These are phyloP conservation scores for Arvicanthis niloticus DNA, from an alignment of 2,113 vertebrate genomes.

Conservation along the genomic window DNA sequence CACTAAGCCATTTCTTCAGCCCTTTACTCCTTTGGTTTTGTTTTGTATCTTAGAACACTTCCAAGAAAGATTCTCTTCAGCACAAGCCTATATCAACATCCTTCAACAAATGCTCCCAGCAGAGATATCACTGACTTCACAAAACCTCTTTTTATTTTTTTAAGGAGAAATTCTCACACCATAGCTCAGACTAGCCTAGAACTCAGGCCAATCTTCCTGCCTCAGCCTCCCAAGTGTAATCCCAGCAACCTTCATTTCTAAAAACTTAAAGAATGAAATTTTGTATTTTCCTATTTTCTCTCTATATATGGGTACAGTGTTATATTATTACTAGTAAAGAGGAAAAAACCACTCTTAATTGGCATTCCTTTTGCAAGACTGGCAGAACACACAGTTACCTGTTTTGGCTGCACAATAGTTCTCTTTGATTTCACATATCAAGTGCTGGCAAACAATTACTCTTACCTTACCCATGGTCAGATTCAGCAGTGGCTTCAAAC, in stretches of 20 bases:
- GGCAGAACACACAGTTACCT: not conserved
- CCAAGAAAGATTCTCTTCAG: not conserved
- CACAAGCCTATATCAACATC: not conserved
- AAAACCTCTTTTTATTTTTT: not conserved
- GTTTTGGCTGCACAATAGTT: not conserved
- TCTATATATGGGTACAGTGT: not conserved
- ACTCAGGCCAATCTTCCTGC: not conserved
- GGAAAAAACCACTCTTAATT: not conserved
- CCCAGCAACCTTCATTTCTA: not conserved
- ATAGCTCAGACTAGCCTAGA: not conserved
- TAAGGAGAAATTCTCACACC: not conserved
- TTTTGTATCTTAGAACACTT: not conserved
- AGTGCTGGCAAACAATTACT: not conserved
- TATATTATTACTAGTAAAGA: not conserved
- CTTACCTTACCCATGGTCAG: not conserved
- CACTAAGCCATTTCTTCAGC: not conserved
- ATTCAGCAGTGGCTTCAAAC: not conserved
- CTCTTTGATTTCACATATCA: not conserved
- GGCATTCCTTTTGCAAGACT: not conserved
- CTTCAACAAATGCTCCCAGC: not conserved
- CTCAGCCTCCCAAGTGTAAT: not conserved
- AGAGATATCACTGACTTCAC: not conserved
- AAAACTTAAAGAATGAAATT: not conserved
- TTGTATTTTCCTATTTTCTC: not conserved
- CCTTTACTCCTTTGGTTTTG: not conserved